phyloP scores from a whole-genome alignment of 2,888 invertebrate genomes.

The Teleogryllus oceanicus region DNA sequence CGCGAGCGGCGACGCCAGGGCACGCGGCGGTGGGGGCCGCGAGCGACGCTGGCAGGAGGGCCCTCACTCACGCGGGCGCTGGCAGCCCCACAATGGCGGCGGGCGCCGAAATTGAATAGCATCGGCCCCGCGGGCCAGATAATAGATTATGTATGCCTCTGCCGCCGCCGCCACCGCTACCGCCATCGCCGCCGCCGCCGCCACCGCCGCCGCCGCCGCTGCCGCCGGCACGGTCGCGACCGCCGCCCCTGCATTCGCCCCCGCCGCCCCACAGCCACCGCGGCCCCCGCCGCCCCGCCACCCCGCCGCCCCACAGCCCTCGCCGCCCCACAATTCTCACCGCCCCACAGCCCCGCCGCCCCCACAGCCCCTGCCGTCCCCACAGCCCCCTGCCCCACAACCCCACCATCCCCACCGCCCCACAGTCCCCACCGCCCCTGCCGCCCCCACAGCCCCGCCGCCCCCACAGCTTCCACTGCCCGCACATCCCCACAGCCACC shows the following conservation, averaged over 20 bases:
- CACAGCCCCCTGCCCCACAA: no score
- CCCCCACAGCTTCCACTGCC: neutral
- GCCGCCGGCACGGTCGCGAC: neutral
- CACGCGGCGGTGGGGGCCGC: neutral
- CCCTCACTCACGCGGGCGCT: neutral
- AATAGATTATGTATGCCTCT: slow-evolving; percentile 18
- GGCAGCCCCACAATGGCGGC: slow-evolving; percentile 1
- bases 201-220: neutral
- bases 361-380: neutral
- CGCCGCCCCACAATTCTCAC: no score
- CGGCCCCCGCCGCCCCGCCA: no score
- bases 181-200: neutral
- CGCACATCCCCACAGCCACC: neutral
- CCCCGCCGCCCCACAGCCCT: no score
- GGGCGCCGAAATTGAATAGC: neutral
- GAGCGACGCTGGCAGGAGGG: neutral
- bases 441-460: neutral
- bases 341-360: neutral
- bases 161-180: neutral
- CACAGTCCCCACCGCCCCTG: no score
- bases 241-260: neutral
- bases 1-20: no score
- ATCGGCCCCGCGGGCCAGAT: slow-evolving; percentile 18
- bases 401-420: no score
- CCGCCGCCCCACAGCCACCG: neutral